Conservation (phyloP, 2,888 invertebrate genomes). For the Orthosia cruda region DNA sequence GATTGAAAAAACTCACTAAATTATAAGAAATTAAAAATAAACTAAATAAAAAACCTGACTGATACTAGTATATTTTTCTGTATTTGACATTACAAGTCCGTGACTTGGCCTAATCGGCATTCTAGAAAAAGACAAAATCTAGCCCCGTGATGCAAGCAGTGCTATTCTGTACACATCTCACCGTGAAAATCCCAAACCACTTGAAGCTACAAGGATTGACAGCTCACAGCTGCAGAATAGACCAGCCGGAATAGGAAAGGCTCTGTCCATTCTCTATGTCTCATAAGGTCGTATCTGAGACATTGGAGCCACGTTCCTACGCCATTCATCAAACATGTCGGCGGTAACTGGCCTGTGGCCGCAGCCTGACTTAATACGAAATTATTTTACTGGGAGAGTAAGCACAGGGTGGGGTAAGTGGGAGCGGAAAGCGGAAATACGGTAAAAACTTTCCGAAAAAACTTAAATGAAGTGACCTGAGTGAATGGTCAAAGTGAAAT, state of each 20-base stretch:
- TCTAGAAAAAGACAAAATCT: background rate
- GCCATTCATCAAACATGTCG: slow-evolving; percentile 59
- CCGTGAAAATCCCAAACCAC: too few relatives aligned
- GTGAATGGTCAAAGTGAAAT: too few relatives aligned
- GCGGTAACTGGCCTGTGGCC: slow-evolving; percentile 43
- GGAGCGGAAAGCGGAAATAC: background rate
- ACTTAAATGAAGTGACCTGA: too few relatives aligned
- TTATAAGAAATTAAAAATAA: too few relatives aligned
- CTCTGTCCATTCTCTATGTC: background rate
- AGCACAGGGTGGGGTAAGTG: background rate
- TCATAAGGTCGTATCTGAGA: slow-evolving; percentile 7
- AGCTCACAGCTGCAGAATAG: too few relatives aligned
- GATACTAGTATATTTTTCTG: background rate
- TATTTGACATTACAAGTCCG: background rate
- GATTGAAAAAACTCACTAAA: too few relatives aligned
- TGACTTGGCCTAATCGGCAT: background rate
- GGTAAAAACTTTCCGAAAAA: too few relatives aligned
- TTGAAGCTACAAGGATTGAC: too few relatives aligned
- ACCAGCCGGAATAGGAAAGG: too few relatives aligned
- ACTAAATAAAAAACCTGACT: too few relatives aligned
- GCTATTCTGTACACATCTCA: too few relatives aligned
- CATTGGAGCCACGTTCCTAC: slow-evolving; percentile 40
- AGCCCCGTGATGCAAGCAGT: too few relatives aligned
- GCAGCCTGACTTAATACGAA: slow-evolving; percentile 33
- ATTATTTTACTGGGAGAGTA: slow-evolving; percentile 40